Evolutionary conservation across 2,113 vertebrate genomes (phyloP).

Genomic region (Catharus bicknelli): DNA sequence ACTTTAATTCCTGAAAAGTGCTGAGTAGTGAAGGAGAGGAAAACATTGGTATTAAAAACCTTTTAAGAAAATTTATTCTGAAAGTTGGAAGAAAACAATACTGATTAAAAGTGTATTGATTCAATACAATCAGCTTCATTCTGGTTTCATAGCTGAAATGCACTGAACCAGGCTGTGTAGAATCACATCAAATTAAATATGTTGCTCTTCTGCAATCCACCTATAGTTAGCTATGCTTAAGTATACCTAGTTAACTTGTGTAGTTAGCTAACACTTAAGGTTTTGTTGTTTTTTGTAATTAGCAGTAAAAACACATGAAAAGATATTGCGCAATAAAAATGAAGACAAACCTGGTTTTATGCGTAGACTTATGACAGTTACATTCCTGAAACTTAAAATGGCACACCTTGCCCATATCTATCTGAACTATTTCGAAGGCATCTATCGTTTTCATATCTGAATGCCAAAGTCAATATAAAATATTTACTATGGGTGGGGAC

Average conservation of each 20-base stretch:
- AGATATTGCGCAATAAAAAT: constrained; percentile 3
- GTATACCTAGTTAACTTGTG: too few relatives aligned
- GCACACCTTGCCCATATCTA: neutral
- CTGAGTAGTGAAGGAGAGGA: neutral
- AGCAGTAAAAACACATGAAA: neutral
- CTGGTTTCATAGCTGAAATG: neutral
- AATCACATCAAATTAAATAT: neutral
- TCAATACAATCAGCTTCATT: neutral
- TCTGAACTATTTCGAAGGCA: constrained; percentile 31
- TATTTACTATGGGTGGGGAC: constrained; percentile 47
- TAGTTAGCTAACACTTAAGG: neutral
- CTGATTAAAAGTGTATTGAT: neutral
- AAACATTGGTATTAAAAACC: neutral
- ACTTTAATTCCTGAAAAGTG: neutral
- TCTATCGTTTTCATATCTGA: neutral
- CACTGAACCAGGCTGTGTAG: neutral
- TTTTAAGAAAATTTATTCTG: neutral
- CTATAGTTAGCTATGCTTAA: neutral
- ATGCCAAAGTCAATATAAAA: constrained; percentile 40
- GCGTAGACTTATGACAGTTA: neutral
- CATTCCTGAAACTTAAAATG: constrained; percentile 32
- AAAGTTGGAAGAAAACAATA: neutral
- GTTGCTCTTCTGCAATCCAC: neutral
- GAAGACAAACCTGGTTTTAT: neutral
- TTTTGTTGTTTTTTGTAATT: neutral